Base-by-base conservation (phyloP, 2,113 vertebrate genomes). In the Microtus pennsylvanicus region DNA sequence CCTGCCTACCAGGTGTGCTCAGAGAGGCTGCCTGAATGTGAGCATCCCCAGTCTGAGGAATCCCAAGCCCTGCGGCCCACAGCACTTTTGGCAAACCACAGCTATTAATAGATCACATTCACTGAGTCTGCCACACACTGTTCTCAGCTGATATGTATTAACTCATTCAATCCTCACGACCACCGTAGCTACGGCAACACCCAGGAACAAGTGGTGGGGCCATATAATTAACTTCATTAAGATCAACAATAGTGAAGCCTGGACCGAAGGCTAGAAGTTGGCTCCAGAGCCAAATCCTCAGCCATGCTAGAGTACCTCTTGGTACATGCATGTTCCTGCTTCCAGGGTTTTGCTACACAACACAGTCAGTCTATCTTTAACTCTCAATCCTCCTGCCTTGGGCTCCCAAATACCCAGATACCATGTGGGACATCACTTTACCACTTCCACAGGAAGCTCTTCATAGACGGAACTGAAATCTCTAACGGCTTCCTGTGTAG, bases 371-470 rank as follows among this genome's bases (percentile, higher is more conserved):
- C 72, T 63, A 47, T 21, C 45, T 58, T 67, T 26, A 47, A 90
- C 42, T 78, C 26, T 47, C 45, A 3, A 63, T 47, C 30, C 30
- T 77, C 42, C 72, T 22, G 28, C 14, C 26, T 45, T 0, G 16
- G n/a, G 81, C 61, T 85, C 58, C n/a, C 81, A 28, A 78, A 75
- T 65, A 24, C 75, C 45, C 42, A 35, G 33, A n/a, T 38, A 80
- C 33, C 61, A 38, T 1, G 9, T 77, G 63, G 33, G 33, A 77
- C 47, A 70, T 35, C 74, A 80, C 24, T 67, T 24, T 93, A 61
- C 45, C 91, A 76, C 89, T 77, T 52, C 81, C 75, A 90, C 75
- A 92, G 94, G 90, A 96, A 95, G 58, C 42, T 61, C 75, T 92
- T 90, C 28, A 5, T 61, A 85, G 86, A 76, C 0, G 45, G 65